Percentiles rank a stretch among this genome's conserved stretches.
Conservation (phyloP, 1,140 invertebrate genomes). For the Megathymus violae region DNA sequence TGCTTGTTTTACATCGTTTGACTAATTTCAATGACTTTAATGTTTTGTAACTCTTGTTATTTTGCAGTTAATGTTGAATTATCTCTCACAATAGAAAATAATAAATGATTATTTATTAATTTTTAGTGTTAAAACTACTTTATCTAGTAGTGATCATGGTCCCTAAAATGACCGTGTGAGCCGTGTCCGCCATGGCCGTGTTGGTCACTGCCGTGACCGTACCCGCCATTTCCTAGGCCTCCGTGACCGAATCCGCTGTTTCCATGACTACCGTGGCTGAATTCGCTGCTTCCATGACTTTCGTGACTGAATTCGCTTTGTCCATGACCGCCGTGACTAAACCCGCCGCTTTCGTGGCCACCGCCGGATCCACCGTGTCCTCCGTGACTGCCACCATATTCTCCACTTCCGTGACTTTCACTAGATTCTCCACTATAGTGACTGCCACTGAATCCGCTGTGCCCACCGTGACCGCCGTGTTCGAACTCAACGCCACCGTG, state of each 20-base stretch:
- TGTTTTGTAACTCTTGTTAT: no score
- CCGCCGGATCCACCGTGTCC: not conserved
- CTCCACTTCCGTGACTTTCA: not conserved
- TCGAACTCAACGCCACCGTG: conserved; percentile 4
- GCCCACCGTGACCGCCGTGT: conserved; percentile 7
- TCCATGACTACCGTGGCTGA: conserved; percentile 4
- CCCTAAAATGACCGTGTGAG: not conserved
- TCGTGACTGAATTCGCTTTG: conserved; percentile 1
- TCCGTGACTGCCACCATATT: not conserved
- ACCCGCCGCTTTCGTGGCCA: not conserved
- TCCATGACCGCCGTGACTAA: conserved; percentile 8
- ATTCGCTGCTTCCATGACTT: not conserved
- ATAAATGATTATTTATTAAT: no score
- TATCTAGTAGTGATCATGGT: not conserved
- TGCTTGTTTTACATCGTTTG: no score
- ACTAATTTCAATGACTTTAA: no score
- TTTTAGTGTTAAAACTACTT: no score
- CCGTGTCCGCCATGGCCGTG: no score
- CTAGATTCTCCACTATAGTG: no score
- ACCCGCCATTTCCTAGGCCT: conserved; percentile 28
- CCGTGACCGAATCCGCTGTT: conserved; percentile 13
- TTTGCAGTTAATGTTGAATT: no score
- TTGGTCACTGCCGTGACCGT: conserved; percentile 29
- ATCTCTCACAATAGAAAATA: no score
- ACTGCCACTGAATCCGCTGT: no score